Conservation (phyloP, 2,888 invertebrate genomes). For the Lasioglossum villosulum region DNA sequence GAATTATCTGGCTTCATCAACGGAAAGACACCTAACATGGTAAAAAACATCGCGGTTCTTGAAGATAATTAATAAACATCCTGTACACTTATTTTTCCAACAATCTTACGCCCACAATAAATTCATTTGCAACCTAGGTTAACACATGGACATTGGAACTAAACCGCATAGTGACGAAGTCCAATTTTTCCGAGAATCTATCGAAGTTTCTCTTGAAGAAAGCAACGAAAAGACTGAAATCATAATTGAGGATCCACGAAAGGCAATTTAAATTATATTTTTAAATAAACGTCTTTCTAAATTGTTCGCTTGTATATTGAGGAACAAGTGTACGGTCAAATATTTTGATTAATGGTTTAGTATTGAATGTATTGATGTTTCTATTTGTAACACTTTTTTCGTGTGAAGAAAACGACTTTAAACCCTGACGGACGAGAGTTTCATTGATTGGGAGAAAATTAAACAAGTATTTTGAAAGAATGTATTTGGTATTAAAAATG, state of each 20-base stretch:
- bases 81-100: background rate
- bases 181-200: slow-evolving; percentile 35
- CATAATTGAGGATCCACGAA: background rate
- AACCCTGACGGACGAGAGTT: background rate
- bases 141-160: slow-evolving; percentile 42
- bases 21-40: slow-evolving; percentile 55
- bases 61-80: background rate
- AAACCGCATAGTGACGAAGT: slow-evolving; percentile 36
- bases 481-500: slow-evolving; percentile 13
- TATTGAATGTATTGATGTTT: slow-evolving; percentile 28
- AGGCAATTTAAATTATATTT: background rate
- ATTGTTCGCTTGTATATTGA: slow-evolving; percentile 26
- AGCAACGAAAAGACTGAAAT: slow-evolving; percentile 15
- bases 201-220: slow-evolving; percentile 53
- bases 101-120: background rate
- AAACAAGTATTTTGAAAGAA: background rate
- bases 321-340: background rate
- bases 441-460: background rate
- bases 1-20: slow-evolving; percentile 71
- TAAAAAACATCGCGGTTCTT: slow-evolving; percentile 27
- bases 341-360: slow-evolving; percentile 10
- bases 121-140: slow-evolving; percentile 20
- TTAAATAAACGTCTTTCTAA: slow-evolving; percentile 16
- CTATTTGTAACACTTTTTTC: slow-evolving; percentile 2
- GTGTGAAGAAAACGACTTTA: background rate